Percentiles rank a stretch among this genome's conserved stretches.
phyloP scores from a whole-genome alignment of 1,140 invertebrate species.

The Epicauta chinensis region DNA sequence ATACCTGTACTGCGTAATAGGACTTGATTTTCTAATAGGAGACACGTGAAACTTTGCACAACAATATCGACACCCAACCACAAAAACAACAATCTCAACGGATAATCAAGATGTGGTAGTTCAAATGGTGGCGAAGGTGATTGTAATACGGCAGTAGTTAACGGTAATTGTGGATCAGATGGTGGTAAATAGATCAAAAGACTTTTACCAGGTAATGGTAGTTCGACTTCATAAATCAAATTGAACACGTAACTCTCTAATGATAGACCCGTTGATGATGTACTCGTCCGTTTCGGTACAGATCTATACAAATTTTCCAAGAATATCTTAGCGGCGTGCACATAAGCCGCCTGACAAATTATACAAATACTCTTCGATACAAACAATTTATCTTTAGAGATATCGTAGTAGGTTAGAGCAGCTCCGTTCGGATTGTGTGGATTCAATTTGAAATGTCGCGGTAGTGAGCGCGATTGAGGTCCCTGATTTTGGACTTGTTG shows the following conservation, averaged over 20 bases:
- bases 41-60: conserved; percentile 90
- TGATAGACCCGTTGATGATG: conserved; percentile 62
- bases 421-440: conserved; percentile 66
- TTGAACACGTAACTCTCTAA: conserved; percentile 94
- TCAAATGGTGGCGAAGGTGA: conserved; percentile 68
- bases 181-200: conserved; percentile 75
- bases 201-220: conserved; percentile 81
- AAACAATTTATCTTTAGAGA: conserved; percentile 85
- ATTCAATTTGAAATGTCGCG: conserved; percentile 80
- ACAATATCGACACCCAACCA: conserved; percentile 85
- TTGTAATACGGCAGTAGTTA: conserved; percentile 62
- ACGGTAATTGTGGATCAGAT: conserved; percentile 61
- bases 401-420: conserved; percentile 83
- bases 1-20: conserved; percentile 75
- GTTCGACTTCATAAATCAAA: conserved; percentile 84
- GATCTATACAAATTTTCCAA: conserved; percentile 80
- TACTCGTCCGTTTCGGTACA: conserved; percentile 65
- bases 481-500: conserved; percentile 46
- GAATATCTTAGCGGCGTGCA: conserved; percentile 77
- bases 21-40: conserved; percentile 95
- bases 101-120: conserved; percentile 90
- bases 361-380: conserved; percentile 93
- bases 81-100: conserved; percentile 79
- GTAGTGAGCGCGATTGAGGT: conserved; percentile 68
- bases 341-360: conserved; percentile 84